Base-by-base conservation (phyloP, 2,113 vertebrate genomes). In the Tragelaphus imberbis region DNA sequence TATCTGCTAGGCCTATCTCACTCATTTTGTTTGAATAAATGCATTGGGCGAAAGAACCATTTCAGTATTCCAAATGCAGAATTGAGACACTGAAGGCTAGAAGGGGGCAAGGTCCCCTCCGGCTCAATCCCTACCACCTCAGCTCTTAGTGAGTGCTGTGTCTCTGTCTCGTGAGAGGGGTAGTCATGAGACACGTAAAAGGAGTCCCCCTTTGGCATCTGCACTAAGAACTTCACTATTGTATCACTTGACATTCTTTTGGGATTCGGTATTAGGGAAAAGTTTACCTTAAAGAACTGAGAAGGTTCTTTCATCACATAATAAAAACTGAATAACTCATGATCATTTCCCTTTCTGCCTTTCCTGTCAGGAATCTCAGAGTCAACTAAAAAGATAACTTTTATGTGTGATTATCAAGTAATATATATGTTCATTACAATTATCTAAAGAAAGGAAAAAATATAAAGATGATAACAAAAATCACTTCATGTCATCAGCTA, bases 281-380 rank as follows among this genome's bases (percentile, higher is more conserved):
- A 82, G 13, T 84, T 55, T 89, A 94, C 80, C 63, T 63, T 79
- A 30, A 95, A 84, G 90, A 95, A 40, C 15, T 12, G 25, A 97
- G 75, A 75, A 9, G 59, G 3, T 51, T 77, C 33, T 80, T 91
- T 93, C 21, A 79, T 55, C 68, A 81, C 13, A 15, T 33, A 77
- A 40, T 13, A 55, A 84, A 82, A 56, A 61, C 13, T 6, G 19
- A 49, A 1, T 56, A 77, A 82, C 13, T 90, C 33, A 7, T 11
- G 55, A 77, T 2, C 63, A 12, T 58, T 61, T 51, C 51, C 47
- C 55, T n/a, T n/a, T 68, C 14, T 81, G 55, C 25, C 53, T 86
- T 93, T 88, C 92, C 75, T 59, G 12, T 53, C 25, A 80, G 90
- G 63, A 77, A 96, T 40, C 28, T 97, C 4, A 77, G 47, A 84